Conservation (phyloP, 2,797 vertebrate genomes). For the Chromobotia macracanthus region DNA sequence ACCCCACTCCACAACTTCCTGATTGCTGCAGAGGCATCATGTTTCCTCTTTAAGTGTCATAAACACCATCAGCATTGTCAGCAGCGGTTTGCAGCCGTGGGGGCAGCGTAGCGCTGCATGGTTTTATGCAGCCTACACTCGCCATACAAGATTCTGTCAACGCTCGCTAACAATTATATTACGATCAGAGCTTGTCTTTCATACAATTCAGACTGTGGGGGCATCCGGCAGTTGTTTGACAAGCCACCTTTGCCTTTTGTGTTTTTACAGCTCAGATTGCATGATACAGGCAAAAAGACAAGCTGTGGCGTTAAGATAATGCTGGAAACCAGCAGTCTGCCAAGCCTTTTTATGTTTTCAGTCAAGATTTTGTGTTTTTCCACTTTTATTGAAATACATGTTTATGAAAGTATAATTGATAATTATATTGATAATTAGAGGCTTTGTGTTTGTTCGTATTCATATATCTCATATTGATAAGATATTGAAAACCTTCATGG, state of each 20-base stretch:
- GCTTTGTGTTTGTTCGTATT: constrained; percentile 4
- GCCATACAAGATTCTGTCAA: constrained; percentile 52
- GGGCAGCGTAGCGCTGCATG: background rate
- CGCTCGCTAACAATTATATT: constrained; percentile 46
- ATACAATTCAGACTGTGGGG: constrained; percentile 40
- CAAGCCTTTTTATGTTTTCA: background rate
- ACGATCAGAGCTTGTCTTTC: constrained; percentile 48
- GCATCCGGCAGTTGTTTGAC: constrained; percentile 35
- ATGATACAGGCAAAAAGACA: background rate
- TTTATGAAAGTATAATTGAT: too few relatives aligned
- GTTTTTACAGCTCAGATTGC: constrained; percentile 9
- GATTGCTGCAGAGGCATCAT: constrained; percentile 52
- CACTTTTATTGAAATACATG: background rate
- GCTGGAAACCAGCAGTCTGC: background rate
- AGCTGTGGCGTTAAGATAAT: constrained; percentile 11
- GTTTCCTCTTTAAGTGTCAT: constrained; percentile 57
- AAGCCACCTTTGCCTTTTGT: constrained; percentile 32
- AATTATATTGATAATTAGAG: too few relatives aligned
- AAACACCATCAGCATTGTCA: constrained; percentile 43
- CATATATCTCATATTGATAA: constrained; percentile 44
- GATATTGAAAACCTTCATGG: constrained; percentile 23
- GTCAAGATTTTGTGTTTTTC: constrained; percentile 2
- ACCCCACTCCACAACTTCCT: constrained; percentile 43
- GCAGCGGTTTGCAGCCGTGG: constrained; percentile 20
- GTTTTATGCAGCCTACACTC: constrained; percentile 45